Conservation (phyloP, 2,797 vertebrate species). For the Synanceia verrucosa region DNA sequence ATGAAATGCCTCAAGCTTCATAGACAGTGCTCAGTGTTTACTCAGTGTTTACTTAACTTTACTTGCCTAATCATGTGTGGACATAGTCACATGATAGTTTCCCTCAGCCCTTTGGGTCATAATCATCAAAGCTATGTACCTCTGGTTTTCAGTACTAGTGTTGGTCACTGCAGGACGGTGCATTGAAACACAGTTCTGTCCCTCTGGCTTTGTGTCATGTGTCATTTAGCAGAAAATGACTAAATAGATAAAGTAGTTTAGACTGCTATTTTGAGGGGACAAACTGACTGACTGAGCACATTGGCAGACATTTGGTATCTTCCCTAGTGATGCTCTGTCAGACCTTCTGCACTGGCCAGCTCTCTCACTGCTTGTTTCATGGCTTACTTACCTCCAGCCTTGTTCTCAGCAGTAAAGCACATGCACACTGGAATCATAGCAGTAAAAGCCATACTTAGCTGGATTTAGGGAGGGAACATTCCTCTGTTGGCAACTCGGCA, state of each 20-base stretch:
- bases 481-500: background rate
- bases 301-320: too few species aligned
- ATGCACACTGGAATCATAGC: background rate
- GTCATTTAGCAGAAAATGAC: too few species aligned
- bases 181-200: background rate
- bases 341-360: background rate
- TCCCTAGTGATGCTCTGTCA: background rate
- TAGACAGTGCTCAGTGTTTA: slow-evolving; percentile 25
- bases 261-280: background rate
- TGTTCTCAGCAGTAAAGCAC: background rate
- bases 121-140: slow-evolving; percentile 17
- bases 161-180: background rate
- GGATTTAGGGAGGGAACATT: slow-evolving; percentile 27
- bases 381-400: background rate
- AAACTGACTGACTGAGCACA: too few species aligned
- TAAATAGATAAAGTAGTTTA: too few species aligned
- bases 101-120: background rate
- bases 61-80: slow-evolving; percentile 42
- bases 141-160: background rate
- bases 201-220: too few species aligned
- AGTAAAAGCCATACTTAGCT: background rate
- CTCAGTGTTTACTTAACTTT: slow-evolving; percentile 35
- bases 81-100: slow-evolving; percentile 26
- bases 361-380: background rate
- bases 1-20: background rate